Percentiles rank a stretch among this genome's conserved stretches.
Evolutionary conservation across 2,888 invertebrate species (phyloP).

Genomic region (Drosophila histrio): DNA sequence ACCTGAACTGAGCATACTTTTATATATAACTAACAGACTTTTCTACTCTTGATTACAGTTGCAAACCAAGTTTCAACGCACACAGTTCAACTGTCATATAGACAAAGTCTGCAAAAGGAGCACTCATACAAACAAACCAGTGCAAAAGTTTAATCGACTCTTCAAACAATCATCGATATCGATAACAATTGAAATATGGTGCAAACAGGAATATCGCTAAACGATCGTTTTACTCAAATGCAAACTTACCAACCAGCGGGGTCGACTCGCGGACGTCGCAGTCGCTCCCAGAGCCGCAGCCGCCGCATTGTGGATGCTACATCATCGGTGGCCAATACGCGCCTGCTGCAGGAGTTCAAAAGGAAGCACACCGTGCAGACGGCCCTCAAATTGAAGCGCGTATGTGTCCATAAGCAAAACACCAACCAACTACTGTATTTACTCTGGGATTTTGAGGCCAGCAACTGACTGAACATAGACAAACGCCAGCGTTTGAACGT

Average conservation of each 20-base stretch:
- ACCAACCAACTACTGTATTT: constrained; percentile 21
- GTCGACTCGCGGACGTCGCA: constrained; percentile 50
- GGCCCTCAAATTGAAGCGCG: constrained; percentile 84
- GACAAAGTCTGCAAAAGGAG: constrained; percentile 4
- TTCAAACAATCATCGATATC: not conserved
- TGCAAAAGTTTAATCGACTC: constrained; percentile 2
- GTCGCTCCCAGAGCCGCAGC: constrained; percentile 72
- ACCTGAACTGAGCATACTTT: constrained; percentile 3
- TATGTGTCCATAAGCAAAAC: constrained; percentile 74
- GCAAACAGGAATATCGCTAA: constrained; percentile 84
- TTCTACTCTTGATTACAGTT: constrained; percentile 54
- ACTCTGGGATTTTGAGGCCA: constrained; percentile 35
- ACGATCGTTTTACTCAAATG: constrained; percentile 84
- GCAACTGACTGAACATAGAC: constrained; percentile 29
- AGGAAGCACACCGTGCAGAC: constrained; percentile 83
- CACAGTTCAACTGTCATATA: constrained; percentile 30
- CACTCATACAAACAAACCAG: not conserved
- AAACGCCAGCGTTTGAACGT: constrained; percentile 20
- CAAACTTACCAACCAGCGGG: constrained; percentile 56
- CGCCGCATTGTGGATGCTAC: constrained; percentile 59
- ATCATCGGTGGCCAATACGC: constrained; percentile 80
- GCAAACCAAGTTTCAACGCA: constrained; percentile 47
- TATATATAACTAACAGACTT: constrained; percentile 55
- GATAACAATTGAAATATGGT: constrained; percentile 45
- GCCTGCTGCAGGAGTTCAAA: constrained; percentile 82